Conservation (phyloP, 2,113 vertebrate species). For the Apeltes quadracus region DNA sequence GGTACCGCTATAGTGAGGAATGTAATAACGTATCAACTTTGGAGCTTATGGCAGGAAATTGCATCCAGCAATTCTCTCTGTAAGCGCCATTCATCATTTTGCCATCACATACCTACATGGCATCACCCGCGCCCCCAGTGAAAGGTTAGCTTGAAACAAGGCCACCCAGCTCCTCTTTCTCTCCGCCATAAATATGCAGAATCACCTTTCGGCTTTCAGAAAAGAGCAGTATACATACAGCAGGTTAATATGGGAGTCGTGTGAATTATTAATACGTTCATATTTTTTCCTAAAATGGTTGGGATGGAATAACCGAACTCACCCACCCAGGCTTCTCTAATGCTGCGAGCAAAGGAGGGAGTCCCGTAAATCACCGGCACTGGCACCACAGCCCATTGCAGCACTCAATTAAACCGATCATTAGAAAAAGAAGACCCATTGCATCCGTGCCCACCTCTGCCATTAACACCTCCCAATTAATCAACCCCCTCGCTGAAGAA, state of each 20-base stretch:
- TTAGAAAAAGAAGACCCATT: slow-evolving; percentile 74
- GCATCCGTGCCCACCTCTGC: slow-evolving; percentile 61
- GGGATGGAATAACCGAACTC: slow-evolving; percentile 16
- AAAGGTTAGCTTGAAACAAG: slow-evolving; percentile 66
- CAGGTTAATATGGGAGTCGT: slow-evolving; percentile 5
- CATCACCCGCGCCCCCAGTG: slow-evolving; percentile 49
- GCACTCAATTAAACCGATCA: slow-evolving; percentile 79
- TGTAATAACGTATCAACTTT: slow-evolving; percentile 32
- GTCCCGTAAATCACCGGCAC: slow-evolving; percentile 60
- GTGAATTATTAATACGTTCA: too few species aligned
- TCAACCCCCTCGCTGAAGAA: slow-evolving; percentile 55
- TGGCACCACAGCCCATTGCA: slow-evolving; percentile 71
- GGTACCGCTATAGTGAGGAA: slow-evolving; percentile 17
- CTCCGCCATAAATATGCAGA: slow-evolving; percentile 46
- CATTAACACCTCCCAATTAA: slow-evolving; percentile 69
- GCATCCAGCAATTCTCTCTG: slow-evolving; percentile 31
- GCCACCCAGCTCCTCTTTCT: slow-evolving; percentile 33
- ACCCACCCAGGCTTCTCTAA: slow-evolving; percentile 25
- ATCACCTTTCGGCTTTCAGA: slow-evolving; percentile 26
- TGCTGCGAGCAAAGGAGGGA: slow-evolving; percentile 38
- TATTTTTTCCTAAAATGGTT: slow-evolving; percentile 15
- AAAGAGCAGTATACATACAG: slow-evolving; percentile 12
- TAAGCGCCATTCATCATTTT: slow-evolving; percentile 55
- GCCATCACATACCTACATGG: slow-evolving; percentile 44
- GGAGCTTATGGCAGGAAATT: slow-evolving; percentile 30